A percentile compares a stretch with the other conserved stretches of the same genome.
Conservation (phyloP, 2,113 vertebrate genomes). For the Rhea americana region DNA sequence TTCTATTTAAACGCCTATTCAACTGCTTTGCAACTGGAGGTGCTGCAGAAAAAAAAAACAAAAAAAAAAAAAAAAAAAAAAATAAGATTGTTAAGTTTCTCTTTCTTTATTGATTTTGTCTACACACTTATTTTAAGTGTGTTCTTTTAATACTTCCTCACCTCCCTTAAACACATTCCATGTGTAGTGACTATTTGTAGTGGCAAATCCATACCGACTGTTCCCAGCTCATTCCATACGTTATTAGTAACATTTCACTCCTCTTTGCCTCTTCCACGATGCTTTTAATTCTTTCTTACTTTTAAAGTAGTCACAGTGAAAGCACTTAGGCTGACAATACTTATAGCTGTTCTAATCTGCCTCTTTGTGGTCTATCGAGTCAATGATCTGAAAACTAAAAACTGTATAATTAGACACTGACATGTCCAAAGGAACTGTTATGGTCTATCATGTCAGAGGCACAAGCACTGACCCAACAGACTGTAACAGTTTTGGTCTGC, state of each 20-base stretch:
- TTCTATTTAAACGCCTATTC: neutral
- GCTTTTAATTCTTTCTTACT: neutral
- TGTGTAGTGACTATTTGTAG: neutral
- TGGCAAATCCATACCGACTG: neutral
- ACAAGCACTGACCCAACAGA: slow-evolving; percentile 35
- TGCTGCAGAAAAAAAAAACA: neutral
- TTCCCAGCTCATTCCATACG: neutral
- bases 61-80: neutral
- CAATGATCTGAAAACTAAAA: slow-evolving; percentile 58
- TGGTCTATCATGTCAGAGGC: slow-evolving; percentile 44
- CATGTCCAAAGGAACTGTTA: slow-evolving; percentile 66
- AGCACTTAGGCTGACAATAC: neutral
- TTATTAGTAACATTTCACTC: neutral
- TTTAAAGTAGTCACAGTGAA: neutral
- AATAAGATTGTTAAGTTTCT: neutral
- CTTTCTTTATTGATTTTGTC: neutral
- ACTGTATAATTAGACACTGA: slow-evolving; percentile 66
- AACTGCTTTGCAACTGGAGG: neutral
- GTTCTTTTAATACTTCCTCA: neutral
- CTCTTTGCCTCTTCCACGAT: neutral
- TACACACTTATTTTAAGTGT: neutral
- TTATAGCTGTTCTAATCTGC: slow-evolving; percentile 42
- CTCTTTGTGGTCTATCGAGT: slow-evolving; percentile 59
- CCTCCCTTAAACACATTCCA: neutral
- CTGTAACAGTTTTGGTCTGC: slow-evolving; percentile 62